Evolutionary conservation across 1,140 invertebrate genomes (phyloP), one percentile per base, ranked within the genome.

Genomic region (Anoplophora glabripennis): DNA sequence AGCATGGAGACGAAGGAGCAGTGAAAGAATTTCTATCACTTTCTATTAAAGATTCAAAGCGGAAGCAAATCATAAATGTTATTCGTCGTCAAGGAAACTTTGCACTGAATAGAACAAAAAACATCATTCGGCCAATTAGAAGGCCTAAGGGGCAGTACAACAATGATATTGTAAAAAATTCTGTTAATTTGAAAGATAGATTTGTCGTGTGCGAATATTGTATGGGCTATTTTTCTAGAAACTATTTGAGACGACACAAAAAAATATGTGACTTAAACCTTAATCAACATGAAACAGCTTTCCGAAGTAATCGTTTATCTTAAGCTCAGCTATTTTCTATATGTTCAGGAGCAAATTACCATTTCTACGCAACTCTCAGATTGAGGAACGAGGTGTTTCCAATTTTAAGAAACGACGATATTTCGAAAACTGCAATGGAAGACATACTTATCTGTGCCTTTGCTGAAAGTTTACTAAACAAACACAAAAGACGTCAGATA

Each of bases 401-500:
- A n/a, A 53, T 53, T 14, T 62, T 63, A 61, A 54, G 54, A 41
- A 44, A 53, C n/a, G 63, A 66, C 45, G 52, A 57, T 8, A 61
- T 63, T 37, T 63, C 58, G 10, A 53, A 40, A 46, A 34, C 15
- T 21, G 66, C 42, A 9, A 68, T 53, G 35, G 48, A n/a, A 28
- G 66, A 68, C 38, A 9, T 45, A 18, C 15, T 68, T 5, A 66
- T 68, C 17, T 68, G 57, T 49, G 34, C 17, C 21, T 68, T 56
- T 53, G 64, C 36, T 5, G 58, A 66, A 59, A 55, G 42, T 55
- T 57, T 45, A 18, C 33, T 68, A 28, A 52, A 37, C 34, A 68
- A 65, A 44, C 64, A 68, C 51, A 68, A 68, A 58, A 12, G 64
- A 28, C 14, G 14, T 5, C 67, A 67, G 44, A 59, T 67, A 17